Evolutionary conservation across 2,797 vertebrate species (phyloP), one percentile per base, ranked within the genome.

Genomic region (Epinephelus awoara): DNA sequence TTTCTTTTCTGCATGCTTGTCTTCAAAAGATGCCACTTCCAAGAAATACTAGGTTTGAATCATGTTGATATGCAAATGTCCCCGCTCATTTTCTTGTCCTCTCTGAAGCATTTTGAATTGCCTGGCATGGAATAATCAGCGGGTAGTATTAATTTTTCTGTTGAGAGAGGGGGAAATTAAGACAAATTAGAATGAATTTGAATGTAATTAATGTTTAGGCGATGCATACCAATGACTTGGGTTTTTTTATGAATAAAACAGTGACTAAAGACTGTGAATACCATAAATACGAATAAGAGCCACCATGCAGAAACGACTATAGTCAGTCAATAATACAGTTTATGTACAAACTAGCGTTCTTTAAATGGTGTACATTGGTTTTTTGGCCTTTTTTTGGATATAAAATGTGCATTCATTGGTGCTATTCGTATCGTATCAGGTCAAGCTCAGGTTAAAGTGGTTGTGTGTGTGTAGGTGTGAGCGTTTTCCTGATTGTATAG

Each of bases 181-280:
- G 91, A 89, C 89, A 88, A 95, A 94, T 92, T 91, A 88, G 74
- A 92, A 91, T 84, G 25, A 91, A 92, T 91, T 72, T 84, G 70
- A 93, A 92, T 85, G 70, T 80, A 90, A 92, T 94, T 95, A 85
- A 92, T 92, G 85, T 91, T 89, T 91, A 87, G 85, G 83, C 84
- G 74, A 85, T 84, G 85, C 88, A 92, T 92, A 88, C 82, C 74
- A 92, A 91, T 87, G 52, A 85, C 81, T 42, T 84, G 72, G 72
- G 25, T 66, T 15, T 56, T 80, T 19, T 52, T 62, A 90, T 92
- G 81, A 93, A 89, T 91, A 88, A 91, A 87, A 90, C 72, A 85
- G 67, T 68, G 69, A 75, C 52, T 78, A 79, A 89, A 85, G 86
- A 82, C 57, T 64, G 69, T 86, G 75, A 91, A 90, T 88, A 64